These are phyloP conservation scores for Puffinus mauretanicus DNA, from an alignment of 2,113 vertebrate species.

Conservation along the genomic window DNA sequence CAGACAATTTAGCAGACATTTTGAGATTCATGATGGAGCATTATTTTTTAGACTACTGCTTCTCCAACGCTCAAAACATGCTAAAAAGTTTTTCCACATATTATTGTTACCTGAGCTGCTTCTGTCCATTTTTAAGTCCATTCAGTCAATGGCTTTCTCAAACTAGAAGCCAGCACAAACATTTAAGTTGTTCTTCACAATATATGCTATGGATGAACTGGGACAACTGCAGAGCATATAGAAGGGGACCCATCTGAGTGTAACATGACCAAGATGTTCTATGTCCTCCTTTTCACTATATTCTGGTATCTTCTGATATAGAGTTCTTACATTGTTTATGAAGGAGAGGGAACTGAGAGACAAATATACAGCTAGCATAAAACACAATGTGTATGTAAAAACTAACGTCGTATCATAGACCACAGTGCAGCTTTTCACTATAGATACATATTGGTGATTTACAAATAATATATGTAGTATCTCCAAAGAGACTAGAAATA, in stretches of 20 bases:
- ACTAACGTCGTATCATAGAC: neutral
- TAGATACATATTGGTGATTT: neutral
- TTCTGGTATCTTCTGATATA: neutral
- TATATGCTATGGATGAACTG: neutral
- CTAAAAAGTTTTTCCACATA: neutral
- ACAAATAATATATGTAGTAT: neutral
- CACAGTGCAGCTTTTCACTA: neutral
- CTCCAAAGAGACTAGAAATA: neutral
- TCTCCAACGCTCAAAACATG: neutral
- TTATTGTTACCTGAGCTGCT: neutral
- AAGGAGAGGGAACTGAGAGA: neutral
- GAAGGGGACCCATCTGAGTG: neutral
- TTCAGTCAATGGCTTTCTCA: neutral
- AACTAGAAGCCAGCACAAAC: neutral
- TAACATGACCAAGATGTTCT: neutral
- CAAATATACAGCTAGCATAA: neutral
- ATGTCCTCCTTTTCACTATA: neutral
- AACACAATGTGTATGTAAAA: neutral
- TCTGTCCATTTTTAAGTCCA: neutral
- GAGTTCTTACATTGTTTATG: neutral
- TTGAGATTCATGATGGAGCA: neutral
- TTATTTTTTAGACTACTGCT: neutral
- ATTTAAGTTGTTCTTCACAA: neutral
- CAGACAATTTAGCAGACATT: neutral
- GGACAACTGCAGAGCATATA: neutral